Evolutionary conservation across 2,797 vertebrate species (phyloP), one percentile per base, ranked within the genome.

Genomic region (Hirundo rustica): DNA sequence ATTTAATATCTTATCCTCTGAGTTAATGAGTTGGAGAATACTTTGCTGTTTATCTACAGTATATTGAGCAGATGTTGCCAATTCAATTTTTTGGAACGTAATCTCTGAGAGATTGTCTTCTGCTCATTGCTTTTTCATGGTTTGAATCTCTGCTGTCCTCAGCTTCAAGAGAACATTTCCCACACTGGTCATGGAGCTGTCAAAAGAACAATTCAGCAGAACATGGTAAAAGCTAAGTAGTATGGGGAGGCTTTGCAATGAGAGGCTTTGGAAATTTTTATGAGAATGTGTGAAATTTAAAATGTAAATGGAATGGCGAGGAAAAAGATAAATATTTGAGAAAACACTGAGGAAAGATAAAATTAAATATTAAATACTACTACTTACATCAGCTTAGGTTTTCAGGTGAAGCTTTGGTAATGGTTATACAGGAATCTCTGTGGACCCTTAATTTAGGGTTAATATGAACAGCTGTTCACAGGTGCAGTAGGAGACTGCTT

Each of bases 1-100:
- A 95, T 97, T 97, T 98, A 98, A 97, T 97, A 97, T 94, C 96
- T 97, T 96, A 97, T 97, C 92, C 96, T 97, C 93, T 94, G 93
- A 95, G 97, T 97, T 98, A 98, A 98, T 98, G 97, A 98, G 93
- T 97, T 97, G 96, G 98, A 98, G 98, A 98, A 98, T 97, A 97
- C 97, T 98, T 97, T 95, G 92, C 94, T 98, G 96, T 98, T 98
- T 98, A 98, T 98, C 97, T 97, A 97, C 95, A 97, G 96, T 97
- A 97, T 97, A 97, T 97, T 97, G 97, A 98, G 95, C 98, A 98
- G 97, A 98, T 98, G 98, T 97, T 97, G 91, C 96, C 95, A 96
- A 92, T 98, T 97, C 95, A 51, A 60, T 97, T 97, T 98, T 98
- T 97, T 96, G 96, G 97, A 96, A 96, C 45, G 89, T 93, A 95